Evolutionary conservation across 2,797 vertebrate genomes (phyloP).

Genomic region (Spinibarbus caldwelli): DNA sequence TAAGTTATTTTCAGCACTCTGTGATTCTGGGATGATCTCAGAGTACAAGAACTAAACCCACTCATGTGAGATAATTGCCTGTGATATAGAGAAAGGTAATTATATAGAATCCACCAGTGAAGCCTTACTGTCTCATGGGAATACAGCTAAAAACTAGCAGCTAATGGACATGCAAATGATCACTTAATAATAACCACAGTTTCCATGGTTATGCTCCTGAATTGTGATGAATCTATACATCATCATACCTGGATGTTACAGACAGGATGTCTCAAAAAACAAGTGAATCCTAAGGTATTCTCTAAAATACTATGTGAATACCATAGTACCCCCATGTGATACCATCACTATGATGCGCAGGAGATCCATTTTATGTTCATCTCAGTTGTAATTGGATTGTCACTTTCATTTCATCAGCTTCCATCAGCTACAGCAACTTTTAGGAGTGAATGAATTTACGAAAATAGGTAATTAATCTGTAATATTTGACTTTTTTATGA

Average conservation of each 20-base stretch:
- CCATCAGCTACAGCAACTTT: neutral
- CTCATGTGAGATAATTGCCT: slow-evolving; percentile 21
- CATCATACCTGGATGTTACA: neutral
- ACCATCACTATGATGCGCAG: neutral
- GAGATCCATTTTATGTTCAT: neutral
- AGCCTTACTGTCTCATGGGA: slow-evolving; percentile 6
- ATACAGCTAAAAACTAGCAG: neutral
- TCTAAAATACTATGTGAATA: neutral
- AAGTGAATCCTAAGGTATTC: neutral
- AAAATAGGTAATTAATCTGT: neutral
- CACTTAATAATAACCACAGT: neutral
- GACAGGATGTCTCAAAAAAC: neutral
- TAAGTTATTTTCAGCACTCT: slow-evolving; percentile 5
- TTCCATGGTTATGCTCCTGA: slow-evolving; percentile 23
- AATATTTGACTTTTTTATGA: neutral
- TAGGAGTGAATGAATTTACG: neutral
- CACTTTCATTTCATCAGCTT: slow-evolving; percentile 3
- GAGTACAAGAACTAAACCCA: neutral
- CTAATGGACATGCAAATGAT: slow-evolving; percentile 19
- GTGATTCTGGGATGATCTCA: neutral
- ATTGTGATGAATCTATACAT: slow-evolving; percentile 7
- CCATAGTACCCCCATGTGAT: neutral
- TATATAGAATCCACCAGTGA: slow-evolving; percentile 10
- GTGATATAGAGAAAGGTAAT: slow-evolving; percentile 32
- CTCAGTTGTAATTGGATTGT: neutral